A percentile compares a stretch with the other conserved stretches of the same genome.
phyloP scores from a whole-genome alignment of 2,888 invertebrate genomes.

The Philonicus albiceps region DNA sequence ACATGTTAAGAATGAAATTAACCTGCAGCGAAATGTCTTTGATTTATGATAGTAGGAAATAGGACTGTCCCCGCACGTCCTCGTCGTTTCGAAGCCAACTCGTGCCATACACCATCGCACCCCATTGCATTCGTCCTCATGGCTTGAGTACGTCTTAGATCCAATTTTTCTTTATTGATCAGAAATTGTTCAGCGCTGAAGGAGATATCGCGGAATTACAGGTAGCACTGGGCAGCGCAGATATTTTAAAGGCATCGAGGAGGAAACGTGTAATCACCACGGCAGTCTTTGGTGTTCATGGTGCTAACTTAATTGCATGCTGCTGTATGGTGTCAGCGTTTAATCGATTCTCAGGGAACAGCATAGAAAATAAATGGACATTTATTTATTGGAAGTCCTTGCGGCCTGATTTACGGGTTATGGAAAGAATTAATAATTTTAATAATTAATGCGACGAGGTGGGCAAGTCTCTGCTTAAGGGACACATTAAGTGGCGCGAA shows the following conservation, averaged over 20 bases:
- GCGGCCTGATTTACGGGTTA: background rate
- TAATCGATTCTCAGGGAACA: slow-evolving; percentile 3
- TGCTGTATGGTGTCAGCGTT: slow-evolving; percentile 2
- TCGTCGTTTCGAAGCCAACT: background rate
- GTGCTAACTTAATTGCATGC: slow-evolving; percentile 31
- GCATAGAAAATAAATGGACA: background rate
- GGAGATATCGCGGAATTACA: background rate
- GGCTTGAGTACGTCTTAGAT: background rate
- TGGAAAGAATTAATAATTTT: background rate
- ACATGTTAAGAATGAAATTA: background rate
- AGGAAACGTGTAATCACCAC: slow-evolving; percentile 1
- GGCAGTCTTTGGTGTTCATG: background rate
- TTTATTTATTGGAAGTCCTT: slow-evolving; percentile 9
- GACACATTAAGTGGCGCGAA: background rate
- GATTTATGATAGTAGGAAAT: background rate
- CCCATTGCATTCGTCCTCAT: background rate
- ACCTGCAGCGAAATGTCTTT: background rate
- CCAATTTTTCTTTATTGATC: slow-evolving; percentile 1
- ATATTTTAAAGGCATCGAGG: background rate
- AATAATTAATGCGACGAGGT: background rate
- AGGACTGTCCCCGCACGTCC: background rate
- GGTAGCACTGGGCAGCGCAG: background rate
- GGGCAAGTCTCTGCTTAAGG: background rate
- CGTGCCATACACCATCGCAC: background rate
- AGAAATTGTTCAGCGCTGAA: background rate